Evolutionary conservation across 2,888 invertebrate genomes (phyloP).

Genomic region (Parnassius orleans): DNA sequence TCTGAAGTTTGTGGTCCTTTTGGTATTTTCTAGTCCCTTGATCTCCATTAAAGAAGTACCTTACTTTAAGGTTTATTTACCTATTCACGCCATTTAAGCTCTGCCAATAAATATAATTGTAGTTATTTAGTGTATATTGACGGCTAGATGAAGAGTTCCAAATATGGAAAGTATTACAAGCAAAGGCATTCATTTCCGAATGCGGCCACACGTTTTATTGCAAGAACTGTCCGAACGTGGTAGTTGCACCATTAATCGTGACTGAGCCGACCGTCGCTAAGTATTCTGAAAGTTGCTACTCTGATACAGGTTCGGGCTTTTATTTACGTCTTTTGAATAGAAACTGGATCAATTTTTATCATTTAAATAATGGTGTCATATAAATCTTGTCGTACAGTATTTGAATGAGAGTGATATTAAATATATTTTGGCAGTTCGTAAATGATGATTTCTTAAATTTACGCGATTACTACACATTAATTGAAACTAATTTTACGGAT

Average conservation of each 20-base stretch:
- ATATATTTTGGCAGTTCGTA: too few species aligned
- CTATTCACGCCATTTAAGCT: too few species aligned
- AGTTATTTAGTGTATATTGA: too few species aligned
- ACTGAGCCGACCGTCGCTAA: conserved; percentile 33
- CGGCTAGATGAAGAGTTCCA: not conserved
- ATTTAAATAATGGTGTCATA: not conserved
- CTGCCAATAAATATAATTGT: too few species aligned
- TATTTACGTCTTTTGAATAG: conserved; percentile 22
- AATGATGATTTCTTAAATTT: too few species aligned
- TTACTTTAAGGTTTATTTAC: too few species aligned
- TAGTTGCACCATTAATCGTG: conserved; percentile 56
- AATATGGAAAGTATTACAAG: conserved; percentile 27
- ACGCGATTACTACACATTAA: too few species aligned
- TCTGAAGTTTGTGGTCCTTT: too few species aligned
- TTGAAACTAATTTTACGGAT: too few species aligned
- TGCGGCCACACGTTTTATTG: conserved; percentile 46
- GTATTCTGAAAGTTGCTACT: conserved; percentile 37
- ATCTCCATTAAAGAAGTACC: too few species aligned
- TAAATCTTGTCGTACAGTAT: conserved; percentile 3
- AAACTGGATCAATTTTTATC: conserved; percentile 17
- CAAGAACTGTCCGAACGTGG: conserved; percentile 38
- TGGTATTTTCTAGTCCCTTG: too few species aligned
- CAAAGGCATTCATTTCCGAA: conserved; percentile 50
- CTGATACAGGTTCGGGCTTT: conserved; percentile 34
- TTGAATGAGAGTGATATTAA: too few species aligned